These are phyloP conservation scores for Xestia ashworthii DNA, from an alignment of 2,888 invertebrate species.

Conservation along the genomic window DNA sequence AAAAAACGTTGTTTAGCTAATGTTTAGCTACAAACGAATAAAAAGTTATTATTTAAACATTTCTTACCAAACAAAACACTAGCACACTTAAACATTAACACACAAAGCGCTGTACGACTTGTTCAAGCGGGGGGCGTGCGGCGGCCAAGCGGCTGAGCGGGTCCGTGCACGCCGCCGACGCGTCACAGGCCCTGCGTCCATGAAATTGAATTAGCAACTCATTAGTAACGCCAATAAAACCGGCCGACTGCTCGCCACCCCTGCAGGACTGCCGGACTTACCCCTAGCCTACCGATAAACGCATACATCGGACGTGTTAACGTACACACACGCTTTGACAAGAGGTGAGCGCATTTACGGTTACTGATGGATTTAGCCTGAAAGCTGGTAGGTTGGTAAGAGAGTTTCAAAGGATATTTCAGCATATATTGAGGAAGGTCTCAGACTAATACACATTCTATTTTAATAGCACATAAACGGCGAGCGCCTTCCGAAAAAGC, in stretches of 20 bases:
- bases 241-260: slow-evolving; percentile 75
- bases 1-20: not conserved
- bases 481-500: slow-evolving; percentile 2
- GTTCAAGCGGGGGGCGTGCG: slow-evolving; percentile 25
- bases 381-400: slow-evolving; percentile 6
- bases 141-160: slow-evolving; percentile 48
- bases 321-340: slow-evolving; percentile 42
- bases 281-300: slow-evolving; percentile 63
- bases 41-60: not conserved
- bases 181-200: slow-evolving; percentile 80
- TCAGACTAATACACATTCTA: not conserved
- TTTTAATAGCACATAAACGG: not conserved
- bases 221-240: slow-evolving; percentile 90
- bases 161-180: slow-evolving; percentile 31
- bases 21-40: not conserved
- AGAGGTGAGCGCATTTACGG: slow-evolving; percentile 59
- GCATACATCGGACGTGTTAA: slow-evolving; percentile 51
- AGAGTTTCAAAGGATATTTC: slow-evolving; percentile 1
- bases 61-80: slow-evolving; percentile 17
- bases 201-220: slow-evolving; percentile 91
- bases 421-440: not conserved
- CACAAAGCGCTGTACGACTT: slow-evolving; percentile 42
- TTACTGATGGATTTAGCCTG: slow-evolving; percentile 31
- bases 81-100: slow-evolving; percentile 17
- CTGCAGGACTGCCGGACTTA: slow-evolving; percentile 55